A percentile compares a stretch with the other conserved stretches of the same genome.
Conservation (phyloP, 2,888 invertebrate genomes). For the Drosophila kanekoi region DNA sequence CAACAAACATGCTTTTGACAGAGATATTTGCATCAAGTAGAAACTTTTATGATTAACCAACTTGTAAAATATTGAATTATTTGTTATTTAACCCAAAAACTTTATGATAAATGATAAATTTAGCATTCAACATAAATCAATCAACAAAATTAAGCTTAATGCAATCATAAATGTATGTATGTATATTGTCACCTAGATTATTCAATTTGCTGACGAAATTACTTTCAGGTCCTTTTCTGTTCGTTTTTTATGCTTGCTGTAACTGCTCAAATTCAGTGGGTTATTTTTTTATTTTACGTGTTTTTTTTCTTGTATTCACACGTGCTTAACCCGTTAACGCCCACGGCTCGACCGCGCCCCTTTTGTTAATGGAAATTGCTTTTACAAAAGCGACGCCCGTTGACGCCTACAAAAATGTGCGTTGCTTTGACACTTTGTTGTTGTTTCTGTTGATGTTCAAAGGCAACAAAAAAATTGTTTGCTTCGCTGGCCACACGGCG, state of each 20-base stretch:
- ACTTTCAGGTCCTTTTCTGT: slow-evolving; percentile 16
- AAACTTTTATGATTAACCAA: no score
- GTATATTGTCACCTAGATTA: slow-evolving; percentile 20
- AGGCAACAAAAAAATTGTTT: slow-evolving; percentile 17
- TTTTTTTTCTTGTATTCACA: slow-evolving; percentile 54
- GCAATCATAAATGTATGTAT: no score
- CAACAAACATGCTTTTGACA: no score
- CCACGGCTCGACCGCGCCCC: slow-evolving; percentile 43
- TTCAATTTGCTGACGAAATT: slow-evolving; percentile 51
- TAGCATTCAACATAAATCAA: background rate
- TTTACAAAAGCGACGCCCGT: slow-evolving; percentile 60
- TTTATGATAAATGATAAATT: background rate
- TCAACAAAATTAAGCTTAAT: slow-evolving; percentile 17
- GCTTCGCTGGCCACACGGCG: slow-evolving; percentile 52
- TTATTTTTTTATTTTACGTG: slow-evolving; percentile 7
- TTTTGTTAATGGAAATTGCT: slow-evolving; percentile 74
- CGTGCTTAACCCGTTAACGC: slow-evolving; percentile 56
- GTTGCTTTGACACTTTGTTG: slow-evolving; percentile 61
- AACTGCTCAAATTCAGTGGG: slow-evolving; percentile 40
- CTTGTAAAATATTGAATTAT: no score
- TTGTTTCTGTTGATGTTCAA: slow-evolving; percentile 41
- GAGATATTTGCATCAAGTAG: no score
- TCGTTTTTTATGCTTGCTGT: slow-evolving; percentile 7
- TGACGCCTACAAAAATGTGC: slow-evolving; percentile 71
- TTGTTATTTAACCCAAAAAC: no score